These are phyloP conservation scores for Zoanthus solanderi DNA, from an alignment of 92 coral and sea anemone species.

Conservation along the genomic window DNA sequence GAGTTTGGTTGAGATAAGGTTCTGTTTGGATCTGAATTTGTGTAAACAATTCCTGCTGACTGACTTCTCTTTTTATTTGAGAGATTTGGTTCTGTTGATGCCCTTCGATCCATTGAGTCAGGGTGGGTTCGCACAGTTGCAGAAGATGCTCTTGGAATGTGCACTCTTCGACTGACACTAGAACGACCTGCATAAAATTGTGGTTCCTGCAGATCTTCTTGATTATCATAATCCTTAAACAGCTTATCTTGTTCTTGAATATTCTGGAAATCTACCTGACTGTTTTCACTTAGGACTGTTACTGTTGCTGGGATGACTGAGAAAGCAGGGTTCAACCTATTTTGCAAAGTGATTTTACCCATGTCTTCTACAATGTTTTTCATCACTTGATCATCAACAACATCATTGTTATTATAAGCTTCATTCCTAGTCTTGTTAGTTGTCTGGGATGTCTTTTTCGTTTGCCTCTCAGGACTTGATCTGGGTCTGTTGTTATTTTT, in stretches of 20 bases:
- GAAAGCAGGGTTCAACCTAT: constrained; percentile 71
- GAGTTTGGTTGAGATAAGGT: not conserved
- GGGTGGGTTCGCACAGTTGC: not conserved
- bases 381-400: constrained; percentile 71
- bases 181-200: not conserved
- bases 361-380: constrained; percentile 79
- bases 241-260: not conserved
- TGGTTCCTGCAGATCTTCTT: not conserved
- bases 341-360: constrained; percentile 78
- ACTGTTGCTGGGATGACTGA: constrained; percentile 15
- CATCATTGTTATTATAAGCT: not conserved
- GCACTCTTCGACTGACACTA: constrained; percentile 38
- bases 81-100: constrained; percentile 4
- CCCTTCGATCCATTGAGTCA: not conserved
- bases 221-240: not conserved
- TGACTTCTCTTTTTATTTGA: constrained; percentile 15
- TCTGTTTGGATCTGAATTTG: constrained; percentile 5
- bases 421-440: not conserved
- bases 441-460: not conserved
- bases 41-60: not conserved
- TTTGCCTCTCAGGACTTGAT: not conserved
- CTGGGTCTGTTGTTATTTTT: not conserved
- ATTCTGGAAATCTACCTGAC: not conserved
- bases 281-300: not conserved
- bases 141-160: constrained; percentile 15